These are phyloP conservation scores for Catharus minimus DNA, from an alignment of 2,113 vertebrate species.

Conservation along the genomic window DNA sequence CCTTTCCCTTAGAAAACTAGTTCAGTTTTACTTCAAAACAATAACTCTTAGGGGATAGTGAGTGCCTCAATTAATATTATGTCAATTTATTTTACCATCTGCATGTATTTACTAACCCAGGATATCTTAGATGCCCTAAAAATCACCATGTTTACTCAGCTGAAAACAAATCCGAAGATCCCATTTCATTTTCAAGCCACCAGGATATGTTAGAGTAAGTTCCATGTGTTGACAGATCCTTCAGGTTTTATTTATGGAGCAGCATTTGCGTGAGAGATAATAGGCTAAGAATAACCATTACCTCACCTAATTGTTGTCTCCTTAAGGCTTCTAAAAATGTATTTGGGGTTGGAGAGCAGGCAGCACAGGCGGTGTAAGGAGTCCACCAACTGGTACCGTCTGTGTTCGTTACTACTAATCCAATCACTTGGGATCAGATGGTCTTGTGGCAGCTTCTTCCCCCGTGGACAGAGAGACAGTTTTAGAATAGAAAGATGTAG, in stretches of 20 bases:
- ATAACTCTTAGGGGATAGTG: background rate
- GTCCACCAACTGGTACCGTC: constrained; percentile 44
- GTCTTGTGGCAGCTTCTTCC: background rate
- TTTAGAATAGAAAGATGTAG: background rate
- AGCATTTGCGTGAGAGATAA: constrained; percentile 41
- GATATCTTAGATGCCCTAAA: constrained; percentile 14
- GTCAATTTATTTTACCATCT: constrained; percentile 43
- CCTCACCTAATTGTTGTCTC: constrained; percentile 49
- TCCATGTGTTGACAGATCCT: background rate
- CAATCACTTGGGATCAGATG: constrained; percentile 25
- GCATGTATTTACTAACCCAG: constrained; percentile 16
- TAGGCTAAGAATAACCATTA: constrained; percentile 54
- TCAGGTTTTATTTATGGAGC: constrained; percentile 48
- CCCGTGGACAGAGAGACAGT: background rate
- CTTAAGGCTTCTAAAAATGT: constrained; percentile 54
- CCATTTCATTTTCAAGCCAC: background rate
- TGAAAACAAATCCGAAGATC: constrained; percentile 37
- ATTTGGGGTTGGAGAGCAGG: constrained; percentile 7
- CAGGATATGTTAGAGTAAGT: background rate
- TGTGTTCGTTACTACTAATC: constrained; percentile 30
- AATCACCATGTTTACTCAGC: constrained; percentile 7
- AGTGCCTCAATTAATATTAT: constrained; percentile 17
- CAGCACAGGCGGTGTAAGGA: background rate
- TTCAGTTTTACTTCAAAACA: constrained; percentile 5
- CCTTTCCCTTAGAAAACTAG: background rate